These are phyloP conservation scores for Dendrolimus pini DNA, from an alignment of 2,888 invertebrate species.

Conservation along the genomic window DNA sequence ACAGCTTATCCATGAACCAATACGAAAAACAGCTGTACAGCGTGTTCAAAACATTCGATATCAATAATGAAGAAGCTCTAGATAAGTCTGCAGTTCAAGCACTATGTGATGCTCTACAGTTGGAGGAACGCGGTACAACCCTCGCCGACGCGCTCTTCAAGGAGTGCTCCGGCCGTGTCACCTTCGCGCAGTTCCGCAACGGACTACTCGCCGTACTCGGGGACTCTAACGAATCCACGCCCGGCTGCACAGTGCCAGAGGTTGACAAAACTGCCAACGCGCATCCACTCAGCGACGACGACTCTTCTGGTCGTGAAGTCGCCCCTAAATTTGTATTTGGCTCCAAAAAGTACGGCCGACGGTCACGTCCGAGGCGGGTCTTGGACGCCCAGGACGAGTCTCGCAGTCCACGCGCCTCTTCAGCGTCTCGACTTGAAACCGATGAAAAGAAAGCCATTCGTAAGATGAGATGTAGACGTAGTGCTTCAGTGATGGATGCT, in stretches of 20 bases:
- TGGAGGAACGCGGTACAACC: constrained; percentile 82
- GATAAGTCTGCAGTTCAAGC: constrained; percentile 80
- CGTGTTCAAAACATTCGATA: constrained; percentile 88
- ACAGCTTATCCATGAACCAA: constrained; percentile 77
- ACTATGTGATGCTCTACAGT: constrained; percentile 85
- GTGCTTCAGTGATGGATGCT: constrained; percentile 46
- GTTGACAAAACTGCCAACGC: constrained; percentile 23
- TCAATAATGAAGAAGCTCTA: constrained; percentile 81
- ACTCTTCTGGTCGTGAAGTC: constrained; percentile 82
- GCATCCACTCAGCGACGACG: constrained; percentile 54
- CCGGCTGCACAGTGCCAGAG: constrained; percentile 18
- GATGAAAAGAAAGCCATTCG: constrained; percentile 28
- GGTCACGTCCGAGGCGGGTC: constrained; percentile 78
- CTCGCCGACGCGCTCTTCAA: constrained; percentile 78
- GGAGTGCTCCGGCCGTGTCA: constrained; percentile 63
- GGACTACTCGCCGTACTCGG: constrained; percentile 83
- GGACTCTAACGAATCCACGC: constrained; percentile 35
- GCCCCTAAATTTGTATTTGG: constrained; percentile 85
- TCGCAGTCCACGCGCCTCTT: constrained; percentile 40
- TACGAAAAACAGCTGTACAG: constrained; percentile 89
- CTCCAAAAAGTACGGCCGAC: constrained; percentile 84
- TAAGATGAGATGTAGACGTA: constrained; percentile 41
- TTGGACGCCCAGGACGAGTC: constrained; percentile 21
- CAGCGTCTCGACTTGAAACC: constrained; percentile 48
- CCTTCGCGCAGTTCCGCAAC: constrained; percentile 86